A percentile compares a stretch with the other conserved stretches of the same genome.
Conservation (phyloP, 2,888 invertebrate species). For the Bombylius discolor region DNA sequence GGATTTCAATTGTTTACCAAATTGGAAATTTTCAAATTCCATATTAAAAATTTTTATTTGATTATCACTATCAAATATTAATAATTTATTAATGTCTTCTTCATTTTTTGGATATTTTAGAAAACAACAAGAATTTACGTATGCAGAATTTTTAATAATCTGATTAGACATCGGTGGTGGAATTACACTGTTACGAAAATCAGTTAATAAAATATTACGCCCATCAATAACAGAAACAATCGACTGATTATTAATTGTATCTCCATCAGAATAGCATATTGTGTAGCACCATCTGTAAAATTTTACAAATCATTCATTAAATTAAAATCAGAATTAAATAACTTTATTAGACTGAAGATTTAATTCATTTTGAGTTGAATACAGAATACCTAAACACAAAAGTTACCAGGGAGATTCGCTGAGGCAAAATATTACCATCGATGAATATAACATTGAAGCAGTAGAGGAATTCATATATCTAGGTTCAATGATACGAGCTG, state of each 20-base stretch:
- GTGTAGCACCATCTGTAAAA: background rate
- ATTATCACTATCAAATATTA: constrained; percentile 19
- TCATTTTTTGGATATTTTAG: constrained; percentile 29
- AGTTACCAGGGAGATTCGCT: too few species aligned
- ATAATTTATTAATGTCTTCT: constrained; percentile 35
- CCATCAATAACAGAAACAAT: constrained; percentile 67
- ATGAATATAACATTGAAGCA: too few species aligned
- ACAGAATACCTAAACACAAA: too few species aligned
- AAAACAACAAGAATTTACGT: constrained; percentile 49
- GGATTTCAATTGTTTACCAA: constrained; percentile 14
- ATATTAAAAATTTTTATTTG: constrained; percentile 19
- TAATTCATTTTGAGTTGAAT: background rate
- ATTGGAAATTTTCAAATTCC: constrained; percentile 4
- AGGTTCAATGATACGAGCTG: too few species aligned
- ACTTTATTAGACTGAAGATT: too few species aligned
- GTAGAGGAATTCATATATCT: too few species aligned
- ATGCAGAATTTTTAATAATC: constrained; percentile 40
- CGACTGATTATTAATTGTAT: constrained; percentile 40
- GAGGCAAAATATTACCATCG: too few species aligned
- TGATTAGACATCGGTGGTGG: constrained; percentile 74
- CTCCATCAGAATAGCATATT: background rate
- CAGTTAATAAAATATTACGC: constrained; percentile 52
- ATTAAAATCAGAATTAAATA: background rate
- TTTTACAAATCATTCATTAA: too few species aligned
- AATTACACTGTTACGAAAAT: constrained; percentile 56